Conservation (phyloP, 2,888 invertebrate species). For the Tetheella fluctuosa region DNA sequence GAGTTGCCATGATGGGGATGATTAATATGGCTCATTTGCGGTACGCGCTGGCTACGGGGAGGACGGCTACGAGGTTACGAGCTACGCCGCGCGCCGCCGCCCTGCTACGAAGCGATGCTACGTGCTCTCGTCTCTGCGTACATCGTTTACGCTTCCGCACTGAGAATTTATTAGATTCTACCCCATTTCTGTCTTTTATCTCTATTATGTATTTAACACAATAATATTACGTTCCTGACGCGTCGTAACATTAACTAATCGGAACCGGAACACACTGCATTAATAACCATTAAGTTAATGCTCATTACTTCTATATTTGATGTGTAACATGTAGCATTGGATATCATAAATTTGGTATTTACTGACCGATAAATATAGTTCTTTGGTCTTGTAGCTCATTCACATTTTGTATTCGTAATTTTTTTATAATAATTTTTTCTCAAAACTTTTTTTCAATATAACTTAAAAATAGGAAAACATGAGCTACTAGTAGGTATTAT, state of each 20-base stretch:
- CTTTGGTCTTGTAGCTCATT: background rate
- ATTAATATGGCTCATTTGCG: slow-evolving; percentile 83
- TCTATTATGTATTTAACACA: slow-evolving; percentile 75
- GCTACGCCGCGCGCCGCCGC: slow-evolving; percentile 35
- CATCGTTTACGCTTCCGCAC: slow-evolving; percentile 80
- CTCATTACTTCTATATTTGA: slow-evolving; percentile 22
- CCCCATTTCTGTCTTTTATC: slow-evolving; percentile 80
- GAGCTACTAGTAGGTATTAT: slow-evolving; percentile 61
- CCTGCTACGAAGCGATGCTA: slow-evolving; percentile 61
- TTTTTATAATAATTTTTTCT: background rate
- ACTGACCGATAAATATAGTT: background rate
- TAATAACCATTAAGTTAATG: slow-evolving; percentile 39
- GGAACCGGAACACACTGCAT: slow-evolving; percentile 44
- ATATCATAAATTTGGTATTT: background rate
- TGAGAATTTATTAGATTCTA: slow-evolving; percentile 79
- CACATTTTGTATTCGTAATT: background rate
- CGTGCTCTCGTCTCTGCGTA: slow-evolving; percentile 76
- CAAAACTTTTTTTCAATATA: slow-evolving; percentile 33
- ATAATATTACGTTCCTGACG: slow-evolving; percentile 53
- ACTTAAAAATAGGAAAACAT: slow-evolving; percentile 42
- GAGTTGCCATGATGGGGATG: slow-evolving; percentile 77
- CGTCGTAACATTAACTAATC: slow-evolving; percentile 54
- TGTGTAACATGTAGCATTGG: background rate
- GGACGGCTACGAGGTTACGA: slow-evolving; percentile 52
- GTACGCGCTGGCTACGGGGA: slow-evolving; percentile 55